Base-by-base conservation (phyloP, 2,888 invertebrate species). In the Drosophila paramelanica region DNA sequence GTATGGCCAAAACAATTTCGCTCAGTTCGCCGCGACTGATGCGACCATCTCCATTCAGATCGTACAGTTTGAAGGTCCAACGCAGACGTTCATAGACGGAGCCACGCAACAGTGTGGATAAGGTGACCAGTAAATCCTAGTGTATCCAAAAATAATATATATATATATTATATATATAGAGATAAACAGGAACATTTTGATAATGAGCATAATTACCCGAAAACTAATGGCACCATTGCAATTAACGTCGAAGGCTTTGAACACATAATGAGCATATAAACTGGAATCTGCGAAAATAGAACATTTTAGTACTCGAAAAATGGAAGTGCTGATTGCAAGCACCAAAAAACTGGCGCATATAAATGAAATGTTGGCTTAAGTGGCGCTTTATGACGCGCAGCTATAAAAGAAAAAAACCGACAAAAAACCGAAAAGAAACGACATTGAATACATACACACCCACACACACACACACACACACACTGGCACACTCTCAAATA, bases 231-330 rank as follows among this genome's bases (percentile, higher is more conserved):
- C 96, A 74, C 98, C 98, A 92, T 97, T 98, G 94, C 97, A 97
- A 93, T 98, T 98, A 85, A 98, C 97, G 93, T 99, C 98, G 93
- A 99, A 98, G 77, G 98, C 98, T 94, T 98, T 98, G 95, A 99
- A 99, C 94, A 99, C 98, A 94, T 98, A 98, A 93, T 98, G 98
- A 91, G 99, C 98, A 93, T 99, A 99, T 91, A 97, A 94, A 90
- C 96, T 97, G 78, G 98, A 97, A 94, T 98, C 99, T 99, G 95
- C 70, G 67, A 41, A 70, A 77, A 82, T 72, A 66, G 67, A 82
- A 88, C n/a, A 23, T 45, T 53, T 73, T 45, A 61, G 57, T 39
- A 43, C 49, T 41, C 17, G 5, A 55, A 39, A 3, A 11, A 5
- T 10, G 25, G 11, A n/a, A 25, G 10, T 27, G 64, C 8, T 45